Conservation (phyloP, 2,113 vertebrate species). For the Collichthys lucidus region DNA sequence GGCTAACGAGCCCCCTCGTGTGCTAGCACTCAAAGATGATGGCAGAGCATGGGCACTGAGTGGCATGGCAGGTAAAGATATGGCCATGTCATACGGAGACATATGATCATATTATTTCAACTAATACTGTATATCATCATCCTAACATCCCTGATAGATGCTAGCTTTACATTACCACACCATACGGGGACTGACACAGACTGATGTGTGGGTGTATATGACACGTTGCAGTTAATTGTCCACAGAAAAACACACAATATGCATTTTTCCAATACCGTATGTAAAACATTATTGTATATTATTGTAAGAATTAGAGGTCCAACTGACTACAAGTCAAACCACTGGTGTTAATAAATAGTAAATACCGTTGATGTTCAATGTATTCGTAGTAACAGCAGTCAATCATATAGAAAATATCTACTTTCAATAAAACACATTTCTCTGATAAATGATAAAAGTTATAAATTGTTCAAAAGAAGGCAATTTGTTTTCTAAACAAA, state of each 20-base stretch:
- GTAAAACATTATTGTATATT: background rate
- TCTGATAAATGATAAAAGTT: too few relatives aligned
- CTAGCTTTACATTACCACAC: constrained; percentile 1
- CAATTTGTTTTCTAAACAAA: too few relatives aligned
- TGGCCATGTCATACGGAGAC: constrained; percentile 54
- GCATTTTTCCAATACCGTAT: background rate
- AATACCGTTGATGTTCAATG: too few relatives aligned
- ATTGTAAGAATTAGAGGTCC: too few relatives aligned
- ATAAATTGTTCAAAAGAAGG: too few relatives aligned
- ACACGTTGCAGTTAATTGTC: background rate
- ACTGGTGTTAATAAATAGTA: too few relatives aligned
- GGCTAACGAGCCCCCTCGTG: constrained; percentile 96
- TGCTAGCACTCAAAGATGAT: constrained; percentile 86
- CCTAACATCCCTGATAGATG: constrained; percentile 16
- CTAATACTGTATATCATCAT: constrained; percentile 30
- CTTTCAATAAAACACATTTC: too few relatives aligned
- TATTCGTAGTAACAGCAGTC: too few relatives aligned
- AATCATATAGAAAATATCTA: too few relatives aligned
- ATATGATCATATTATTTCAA: constrained; percentile 49
- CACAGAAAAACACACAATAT: background rate
- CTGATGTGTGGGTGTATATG: background rate
- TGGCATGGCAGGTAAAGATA: constrained; percentile 77
- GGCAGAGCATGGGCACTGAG: constrained; percentile 72
- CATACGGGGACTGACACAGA: constrained; percentile 1
- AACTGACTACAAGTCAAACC: too few relatives aligned